Base-by-base conservation (phyloP, 2,797 vertebrate species). In the Percopsis omiscomaycus region DNA sequence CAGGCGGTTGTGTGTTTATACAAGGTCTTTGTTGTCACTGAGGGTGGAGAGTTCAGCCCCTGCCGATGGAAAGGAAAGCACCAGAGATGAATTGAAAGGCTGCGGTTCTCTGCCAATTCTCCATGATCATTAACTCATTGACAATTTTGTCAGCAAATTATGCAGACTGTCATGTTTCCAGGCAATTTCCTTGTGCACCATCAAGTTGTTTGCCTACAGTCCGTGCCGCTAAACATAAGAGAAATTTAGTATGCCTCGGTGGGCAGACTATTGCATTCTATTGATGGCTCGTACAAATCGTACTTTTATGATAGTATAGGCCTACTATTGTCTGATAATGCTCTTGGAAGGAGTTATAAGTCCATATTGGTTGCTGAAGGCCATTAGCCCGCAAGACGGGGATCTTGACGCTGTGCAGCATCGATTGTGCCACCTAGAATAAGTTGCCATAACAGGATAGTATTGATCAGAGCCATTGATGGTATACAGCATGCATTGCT, bases 81-180 rank as follows among this genome's bases (percentile, higher is more conserved):
- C 75, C 65, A 73, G 66, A 77, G 69, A 87, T 72, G 77, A 80
- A 84, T 71, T 77, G 71, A 82, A 81, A 83, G 61, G 70, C 77
- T 42, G 75, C n/a, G 3, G 49, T 49, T 27, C 74, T 65, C 77
- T 77, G 77, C 69, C 80, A 85, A 75, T 75, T 84, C 72, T 73
- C 68, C 68, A 62, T 71, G 72, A 89, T 86, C 78, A 83, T 86
- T 84, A 80, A 83, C 80, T 83, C 81, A 84, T 78, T 81, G 84
- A 87, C 75, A 82, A 79, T 84, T 87, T 87, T 83, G 78, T 84
- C 82, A 77, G 83, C 69, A 83, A 85, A 85, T 86, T 84, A 83
- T 80, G 69, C 71, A 68, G 67, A 74, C 67, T 71, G 47, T 81
- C 66, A 28, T 58, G 61, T 79, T 83, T 84, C 80, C 80, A 73